Percentiles rank a stretch among this genome's conserved stretches.
phyloP scores from a whole-genome alignment of 2,888 invertebrate species.

The Agrochola circellaris region DNA sequence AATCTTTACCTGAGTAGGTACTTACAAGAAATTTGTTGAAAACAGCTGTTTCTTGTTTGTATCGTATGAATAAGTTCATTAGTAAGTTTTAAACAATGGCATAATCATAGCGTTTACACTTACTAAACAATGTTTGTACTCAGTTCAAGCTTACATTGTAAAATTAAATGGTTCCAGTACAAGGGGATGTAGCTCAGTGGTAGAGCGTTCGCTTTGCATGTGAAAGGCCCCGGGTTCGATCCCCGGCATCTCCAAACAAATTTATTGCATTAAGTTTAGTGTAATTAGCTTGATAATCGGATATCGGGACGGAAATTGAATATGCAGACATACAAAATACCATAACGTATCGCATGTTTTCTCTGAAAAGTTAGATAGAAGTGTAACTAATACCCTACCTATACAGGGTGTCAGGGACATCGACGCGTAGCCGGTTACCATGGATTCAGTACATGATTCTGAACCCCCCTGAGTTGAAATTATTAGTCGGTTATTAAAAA shows the following conservation, averaged over 20 bases:
- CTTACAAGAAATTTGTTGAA: neutral
- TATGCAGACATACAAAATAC: neutral
- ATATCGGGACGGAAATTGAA: neutral
- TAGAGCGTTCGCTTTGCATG: constrained; percentile 99
- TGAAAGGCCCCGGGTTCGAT: constrained; percentile 99
- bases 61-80: constrained; percentile 36
- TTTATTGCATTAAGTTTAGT: constrained; percentile 3
- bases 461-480: too few relatives aligned
- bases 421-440: too few relatives aligned
- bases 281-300: neutral
- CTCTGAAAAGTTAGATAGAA: neutral
- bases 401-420: too few relatives aligned
- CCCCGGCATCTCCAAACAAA: constrained; percentile 96
- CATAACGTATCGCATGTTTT: neutral
- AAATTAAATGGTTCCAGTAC: neutral
- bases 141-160: neutral
- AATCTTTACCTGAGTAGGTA: neutral
- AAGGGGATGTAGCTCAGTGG: constrained; percentile 98
- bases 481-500: too few relatives aligned
- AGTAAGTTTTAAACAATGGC: constrained; percentile 29
- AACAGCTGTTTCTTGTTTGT: constrained; percentile 17
- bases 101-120: neutral
- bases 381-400: neutral
- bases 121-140: neutral
- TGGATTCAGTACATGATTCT: too few relatives aligned